Base-by-base conservation (phyloP, 1,140 invertebrate genomes). In the Panagrolaimus sp. region DNA sequence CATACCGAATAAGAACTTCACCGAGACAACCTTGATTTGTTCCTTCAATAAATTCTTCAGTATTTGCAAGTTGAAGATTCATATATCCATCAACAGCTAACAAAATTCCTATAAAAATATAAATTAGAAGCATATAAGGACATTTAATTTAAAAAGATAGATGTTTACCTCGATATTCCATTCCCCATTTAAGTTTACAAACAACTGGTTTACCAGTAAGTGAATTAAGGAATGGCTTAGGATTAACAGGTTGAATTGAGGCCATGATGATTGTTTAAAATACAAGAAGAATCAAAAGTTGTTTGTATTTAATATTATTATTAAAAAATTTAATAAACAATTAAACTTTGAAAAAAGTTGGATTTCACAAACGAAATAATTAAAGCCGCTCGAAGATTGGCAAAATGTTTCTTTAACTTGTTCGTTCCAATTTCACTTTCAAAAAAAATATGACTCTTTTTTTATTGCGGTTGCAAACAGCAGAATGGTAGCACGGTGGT, bases 121-220 rank as follows among this genome's bases (percentile, higher is more conserved):
- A n/a, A 51, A 66, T 67, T n/a, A 2, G 57, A 45, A n/a, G n/a
- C n/a, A n/a, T n/a, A n/a, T n/a, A n/a, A n/a, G n/a, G n/a, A 71
- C 42, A 25, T 44, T 66, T 25, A 16, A n/a, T 20, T 42, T 48
- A 8, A 61, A 13, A 74, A 53, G 65, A 13, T 63, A n/a, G n/a
- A 66, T 9, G 8, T 44, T 43, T 61, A 78, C 96, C 96, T 88
- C 96, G 96, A 84, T 99, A 99, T 85, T 98, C 96, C 84, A 98
- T 95, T 42, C 96, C 96, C 96, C 96, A 99, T 84, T 99, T 99
- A 51, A 99, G 86, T 87, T 98, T 98, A 0, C 97, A 92, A 81
- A 97, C 89, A 13, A 98, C 92, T 46, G 92, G 89, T 86, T 99
- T 98, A 27, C 96, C 96, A 1, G 93, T 97, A 14, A 99, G 87